Percentiles rank a stretch among this genome's conserved stretches.
Evolutionary conservation across 2,113 vertebrate genomes (phyloP).

Genomic region (Anser brachyrhynchus): DNA sequence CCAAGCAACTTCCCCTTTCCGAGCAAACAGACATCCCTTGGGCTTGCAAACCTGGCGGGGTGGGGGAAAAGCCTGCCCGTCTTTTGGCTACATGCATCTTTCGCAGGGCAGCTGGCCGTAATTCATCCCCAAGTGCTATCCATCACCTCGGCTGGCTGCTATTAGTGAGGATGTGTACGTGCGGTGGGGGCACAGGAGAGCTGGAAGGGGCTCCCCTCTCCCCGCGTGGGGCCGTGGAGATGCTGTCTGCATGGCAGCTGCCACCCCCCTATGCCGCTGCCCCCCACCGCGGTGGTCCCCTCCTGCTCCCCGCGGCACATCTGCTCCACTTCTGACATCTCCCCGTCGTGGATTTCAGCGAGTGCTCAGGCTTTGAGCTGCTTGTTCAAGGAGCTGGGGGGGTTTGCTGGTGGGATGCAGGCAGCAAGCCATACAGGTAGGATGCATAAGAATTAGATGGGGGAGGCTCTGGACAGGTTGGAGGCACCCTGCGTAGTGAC

Average conservation of each 20-base stretch:
- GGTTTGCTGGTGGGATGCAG: neutral
- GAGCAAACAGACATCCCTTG: fast-evolving
- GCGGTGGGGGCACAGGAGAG: neutral
- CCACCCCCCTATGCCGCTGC: neutral
- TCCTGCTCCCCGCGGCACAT: neutral
- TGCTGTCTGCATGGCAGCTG: constrained; percentile 39
- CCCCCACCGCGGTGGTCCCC: neutral
- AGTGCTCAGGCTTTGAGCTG: fast-evolving
- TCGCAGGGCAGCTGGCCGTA: neutral
- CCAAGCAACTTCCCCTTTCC: neutral
- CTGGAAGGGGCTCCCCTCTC: neutral
- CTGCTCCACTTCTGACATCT: neutral
- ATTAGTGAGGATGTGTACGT: neutral
- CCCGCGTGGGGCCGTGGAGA: neutral
- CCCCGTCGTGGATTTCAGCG: fast-evolving
- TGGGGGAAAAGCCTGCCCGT: fast-evolving
- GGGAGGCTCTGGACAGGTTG: neutral
- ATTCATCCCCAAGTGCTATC: neutral
- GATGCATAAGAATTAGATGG: fast-evolving
- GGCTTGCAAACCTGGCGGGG: neutral
- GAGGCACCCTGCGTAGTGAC: neutral
- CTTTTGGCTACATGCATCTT: neutral
- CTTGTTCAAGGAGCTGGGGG: neutral
- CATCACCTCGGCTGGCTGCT: neutral
- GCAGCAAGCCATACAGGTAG: neutral